phyloP scores from a whole-genome alignment of 2,113 vertebrate genomes.

The Phrynosoma platyrhinos region DNA sequence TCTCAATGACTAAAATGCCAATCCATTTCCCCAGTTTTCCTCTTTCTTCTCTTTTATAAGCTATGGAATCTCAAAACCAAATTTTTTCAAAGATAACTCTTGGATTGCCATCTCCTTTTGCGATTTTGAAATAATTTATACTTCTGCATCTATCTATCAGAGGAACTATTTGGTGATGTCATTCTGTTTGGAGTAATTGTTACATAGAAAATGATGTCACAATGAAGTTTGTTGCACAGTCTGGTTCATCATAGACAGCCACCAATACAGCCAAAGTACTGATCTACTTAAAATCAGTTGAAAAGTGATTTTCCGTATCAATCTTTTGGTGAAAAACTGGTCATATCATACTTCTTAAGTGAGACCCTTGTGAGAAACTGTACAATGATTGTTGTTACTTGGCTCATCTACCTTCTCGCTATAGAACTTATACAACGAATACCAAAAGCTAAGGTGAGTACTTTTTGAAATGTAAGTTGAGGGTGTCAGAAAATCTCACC shows the following conservation, averaged over 20 bases:
- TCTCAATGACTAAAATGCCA: too few relatives aligned
- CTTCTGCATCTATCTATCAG: background rate
- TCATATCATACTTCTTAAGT: background rate
- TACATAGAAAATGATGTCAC: conserved; percentile 45
- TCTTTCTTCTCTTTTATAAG: too few relatives aligned
- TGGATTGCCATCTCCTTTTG: background rate
- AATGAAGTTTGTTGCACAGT: conserved; percentile 42
- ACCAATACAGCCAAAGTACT: conserved; percentile 48
- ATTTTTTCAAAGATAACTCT: too few relatives aligned
- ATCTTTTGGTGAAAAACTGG: background rate
- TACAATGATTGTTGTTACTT: conserved; percentile 64
- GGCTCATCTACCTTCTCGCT: conserved; percentile 70
- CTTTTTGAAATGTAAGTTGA: conserved; percentile 4
- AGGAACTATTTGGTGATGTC: background rate
- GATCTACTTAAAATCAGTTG: conserved; percentile 17
- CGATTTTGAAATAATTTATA: background rate
- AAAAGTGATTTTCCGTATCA: conserved; percentile 40
- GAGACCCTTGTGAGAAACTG: conserved; percentile 16
- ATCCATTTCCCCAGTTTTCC: too few relatives aligned
- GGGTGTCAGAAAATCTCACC: background rate
- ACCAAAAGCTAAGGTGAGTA: conserved; percentile 59
- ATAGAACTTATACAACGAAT: conserved; percentile 63
- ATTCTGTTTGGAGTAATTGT: conserved; percentile 16
- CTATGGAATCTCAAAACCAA: too few relatives aligned
- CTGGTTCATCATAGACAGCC: conserved; percentile 22